A percentile compares a stretch with the other conserved stretches of the same genome.
Conservation (phyloP, 2,888 invertebrate genomes). For the Zeuzera pyrina region DNA sequence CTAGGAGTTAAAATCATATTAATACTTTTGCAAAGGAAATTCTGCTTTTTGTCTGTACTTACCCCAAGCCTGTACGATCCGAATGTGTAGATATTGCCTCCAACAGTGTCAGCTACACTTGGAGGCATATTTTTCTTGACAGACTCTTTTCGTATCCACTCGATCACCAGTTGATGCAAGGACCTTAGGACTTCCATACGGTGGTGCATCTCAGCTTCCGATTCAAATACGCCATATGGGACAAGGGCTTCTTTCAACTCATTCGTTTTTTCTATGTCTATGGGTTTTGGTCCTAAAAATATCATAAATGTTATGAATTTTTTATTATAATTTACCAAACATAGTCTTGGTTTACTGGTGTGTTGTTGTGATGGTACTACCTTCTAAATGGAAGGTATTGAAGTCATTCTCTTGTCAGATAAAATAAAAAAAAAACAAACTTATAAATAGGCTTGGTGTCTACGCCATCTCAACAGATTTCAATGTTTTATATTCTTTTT, state of each 20-base stretch:
- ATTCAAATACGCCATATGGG: constrained; percentile 92
- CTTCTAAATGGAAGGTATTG: no score
- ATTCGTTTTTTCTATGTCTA: constrained; percentile 81
- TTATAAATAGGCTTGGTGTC: no score
- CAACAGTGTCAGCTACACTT: constrained; percentile 90
- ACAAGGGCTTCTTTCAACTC: constrained; percentile 85
- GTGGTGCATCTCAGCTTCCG: constrained; percentile 91
- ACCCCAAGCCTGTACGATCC: constrained; percentile 96
- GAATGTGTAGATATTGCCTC: constrained; percentile 99
- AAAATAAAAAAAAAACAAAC: constrained; percentile 1
- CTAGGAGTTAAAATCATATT: no score
- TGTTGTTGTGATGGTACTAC: no score
- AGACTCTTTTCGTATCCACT: constrained; percentile 95
- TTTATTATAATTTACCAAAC: no score
- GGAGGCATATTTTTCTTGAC: constrained; percentile 93
- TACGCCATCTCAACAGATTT: no score
- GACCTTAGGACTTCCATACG: constrained; percentile 89
- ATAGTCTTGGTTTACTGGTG: no score
- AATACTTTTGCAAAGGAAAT: no score
- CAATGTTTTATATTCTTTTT: no score
- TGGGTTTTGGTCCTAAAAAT: constrained; percentile 78
- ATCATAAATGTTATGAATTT: no score
- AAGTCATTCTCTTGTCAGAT: neutral
- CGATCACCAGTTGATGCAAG: constrained; percentile 90
- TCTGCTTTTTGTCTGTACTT: no score